phyloP scores from a whole-genome alignment of 30 jellyfish, hydroid and myxozoan species.

The Chrysaora quinquecirrha region DNA sequence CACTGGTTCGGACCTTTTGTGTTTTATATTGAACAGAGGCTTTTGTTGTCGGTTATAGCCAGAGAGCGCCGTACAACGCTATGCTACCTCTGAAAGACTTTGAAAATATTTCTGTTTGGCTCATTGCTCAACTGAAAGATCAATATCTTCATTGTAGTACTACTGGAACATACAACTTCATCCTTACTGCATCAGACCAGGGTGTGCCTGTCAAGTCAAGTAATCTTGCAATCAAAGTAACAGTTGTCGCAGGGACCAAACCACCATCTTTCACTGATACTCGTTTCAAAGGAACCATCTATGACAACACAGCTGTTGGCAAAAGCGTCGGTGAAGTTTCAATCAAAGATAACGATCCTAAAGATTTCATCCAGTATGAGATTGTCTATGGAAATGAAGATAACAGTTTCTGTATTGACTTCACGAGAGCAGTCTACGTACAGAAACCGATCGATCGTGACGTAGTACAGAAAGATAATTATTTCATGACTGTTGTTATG shows the following conservation, averaged over 20 bases:
- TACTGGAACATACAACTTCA: slow-evolving; percentile 10
- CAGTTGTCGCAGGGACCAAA: slow-evolving; percentile 64
- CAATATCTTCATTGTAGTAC: slow-evolving; percentile 31
- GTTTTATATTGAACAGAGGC: too few species aligned
- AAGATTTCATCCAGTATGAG: slow-evolving; percentile 55
- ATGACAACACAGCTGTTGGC: slow-evolving; percentile 82
- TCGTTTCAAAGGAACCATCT: slow-evolving; percentile 40
- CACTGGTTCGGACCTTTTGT: too few species aligned
- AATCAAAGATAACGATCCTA: slow-evolving; percentile 37
- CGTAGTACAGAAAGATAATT: background rate
- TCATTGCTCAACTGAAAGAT: too few species aligned
- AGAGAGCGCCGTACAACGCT: too few species aligned
- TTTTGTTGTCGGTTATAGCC: too few species aligned
- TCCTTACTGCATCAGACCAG: slow-evolving; percentile 78
- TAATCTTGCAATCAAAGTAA: slow-evolving; percentile 54
- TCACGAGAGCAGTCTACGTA: slow-evolving; percentile 32
- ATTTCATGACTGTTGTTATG: slow-evolving; percentile 65
- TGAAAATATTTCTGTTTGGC: too few species aligned
- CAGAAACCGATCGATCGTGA: slow-evolving; percentile 88
- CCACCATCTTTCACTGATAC: slow-evolving; percentile 82
- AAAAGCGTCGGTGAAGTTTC: slow-evolving; percentile 42
- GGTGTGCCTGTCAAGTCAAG: slow-evolving; percentile 57
- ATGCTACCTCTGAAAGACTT: too few species aligned
- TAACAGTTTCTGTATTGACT: slow-evolving; percentile 84
- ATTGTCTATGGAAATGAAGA: slow-evolving; percentile 69